Evolutionary conservation across 2,113 vertebrate species (phyloP), one percentile per base, ranked within the genome.

Genomic region (Cryptotis parvus): DNA sequence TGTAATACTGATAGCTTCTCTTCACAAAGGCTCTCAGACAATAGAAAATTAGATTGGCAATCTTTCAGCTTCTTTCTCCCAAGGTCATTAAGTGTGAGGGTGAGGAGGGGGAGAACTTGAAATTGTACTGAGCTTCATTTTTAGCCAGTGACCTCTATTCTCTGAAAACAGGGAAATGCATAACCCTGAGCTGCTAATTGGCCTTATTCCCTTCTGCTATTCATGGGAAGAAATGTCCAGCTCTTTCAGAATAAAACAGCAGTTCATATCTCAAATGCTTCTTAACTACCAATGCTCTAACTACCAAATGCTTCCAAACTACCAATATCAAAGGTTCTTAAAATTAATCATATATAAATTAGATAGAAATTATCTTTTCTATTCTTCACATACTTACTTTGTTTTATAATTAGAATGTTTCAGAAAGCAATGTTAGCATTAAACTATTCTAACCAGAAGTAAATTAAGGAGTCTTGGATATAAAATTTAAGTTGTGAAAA

Each of bases 141-240:
- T 94, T 74, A 91, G 27, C 39, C 91, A 86, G 9, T 72, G 79
- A 93, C 81, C 74, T 87, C 66, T 92, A 9, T 90, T 77, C 81
- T 93, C 26, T 68, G 80, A 55, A 55, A 91, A 63, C 27, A 88
- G 22, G 26, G 73, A 90, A 90, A 85, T 73, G 14, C 20, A 66
- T 75, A 77, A 76, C 68, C 41, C 33, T 39, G 11, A 80, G 31
- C 29, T 83, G 52, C 18, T 88, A 82, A 91, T 58, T 92, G 68
- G 35, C 63, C 55, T 94, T 73, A 52, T 73, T 81, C 45, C 24
- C 31, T 85, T 52, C 63, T 39, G 79, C 75, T 84, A 87, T 92
- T 87, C 77, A 79, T 82, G 92, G 58, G 43, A 93, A 95, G 73
- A 70, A 95, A 94, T 65, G 33, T 81, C 87, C 31, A 73, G 10